phyloP scores from a whole-genome alignment of 2,113 vertebrate genomes.

The Cyprinus carpio region DNA sequence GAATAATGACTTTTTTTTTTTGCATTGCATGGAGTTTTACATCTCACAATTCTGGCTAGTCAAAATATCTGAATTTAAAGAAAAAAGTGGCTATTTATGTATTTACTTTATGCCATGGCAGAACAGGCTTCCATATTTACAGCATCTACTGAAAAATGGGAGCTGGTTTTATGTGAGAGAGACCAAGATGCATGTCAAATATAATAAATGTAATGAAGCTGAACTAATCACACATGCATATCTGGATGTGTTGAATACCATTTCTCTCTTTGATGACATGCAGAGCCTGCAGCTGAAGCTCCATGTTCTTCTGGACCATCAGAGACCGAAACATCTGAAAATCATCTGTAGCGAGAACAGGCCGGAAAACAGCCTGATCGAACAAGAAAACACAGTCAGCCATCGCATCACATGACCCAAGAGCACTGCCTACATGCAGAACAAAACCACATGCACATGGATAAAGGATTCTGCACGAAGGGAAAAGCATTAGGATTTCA shows the following conservation, averaged over 20 bases:
- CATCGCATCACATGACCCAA: neutral
- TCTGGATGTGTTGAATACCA: conserved; percentile 69
- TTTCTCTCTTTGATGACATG: conserved; percentile 93
- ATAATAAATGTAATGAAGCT: neutral
- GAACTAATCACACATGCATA: neutral
- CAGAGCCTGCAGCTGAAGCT: conserved; percentile 96
- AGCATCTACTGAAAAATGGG: too few relatives aligned
- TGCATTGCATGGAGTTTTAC: too few relatives aligned
- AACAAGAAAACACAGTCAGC: neutral
- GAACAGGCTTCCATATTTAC: neutral
- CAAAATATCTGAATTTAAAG: too few relatives aligned
- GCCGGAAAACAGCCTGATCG: conserved; percentile 85
- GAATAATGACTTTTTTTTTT: neutral
- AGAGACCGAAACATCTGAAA: conserved; percentile 93
- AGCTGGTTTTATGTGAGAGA: neutral
- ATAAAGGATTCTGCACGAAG: neutral
- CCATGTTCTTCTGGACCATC: conserved; percentile 97
- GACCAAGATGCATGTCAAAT: too few relatives aligned
- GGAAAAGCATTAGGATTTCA: neutral
- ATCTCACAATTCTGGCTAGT: too few relatives aligned
- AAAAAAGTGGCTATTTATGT: too few relatives aligned
- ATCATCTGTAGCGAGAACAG: conserved; percentile 92
- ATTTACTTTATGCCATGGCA: too few relatives aligned
- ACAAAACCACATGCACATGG: neutral
- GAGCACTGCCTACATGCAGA: too few relatives aligned